Base-by-base conservation (phyloP, 1,140 invertebrate genomes). In the Stegodyphus dumicola region DNA sequence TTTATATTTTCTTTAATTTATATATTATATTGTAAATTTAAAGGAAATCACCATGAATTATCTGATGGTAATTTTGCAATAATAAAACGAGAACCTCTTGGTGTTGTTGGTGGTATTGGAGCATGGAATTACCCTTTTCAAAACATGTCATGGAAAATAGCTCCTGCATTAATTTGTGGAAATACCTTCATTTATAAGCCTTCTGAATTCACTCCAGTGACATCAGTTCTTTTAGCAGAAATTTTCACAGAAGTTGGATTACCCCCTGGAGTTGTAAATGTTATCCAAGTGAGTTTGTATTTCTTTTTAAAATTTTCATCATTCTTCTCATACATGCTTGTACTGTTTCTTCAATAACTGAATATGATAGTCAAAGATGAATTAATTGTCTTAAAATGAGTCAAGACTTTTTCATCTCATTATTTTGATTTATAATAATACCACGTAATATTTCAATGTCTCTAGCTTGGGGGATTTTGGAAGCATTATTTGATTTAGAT, bases 241-340 rank as follows among this genome's bases (percentile, higher is more conserved):
- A 88, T 93, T 9, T 90, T 93, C 33, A 88, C 91, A 15, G 91
- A 93, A 87, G 92, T 91, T 80, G 92, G 92, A 56, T 87, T 93
- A n/a, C 93, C 93, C 5, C 80, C 90, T 66, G 93, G 93, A 77
- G 93, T 93, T 6, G 89, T 93, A 0, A 94, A 93, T 88, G 90
- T 93, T 87, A 91, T 99, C 89, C 98, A 99, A 97, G 97, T 0
- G 96, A 60, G 49, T 75, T 53, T 60, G 9, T 60, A 60, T 60
- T 15, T 15, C 15, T 10, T 60, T 60, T 60, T 60, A 60, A 60
- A 10, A 2, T 60, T 10, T 60, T 15, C 56, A 10, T 5, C 9
- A 60, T 60, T 60, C 15, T 60, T 60, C 9, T 60, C 0, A 60
- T 10, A 5, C 15, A 60, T 33, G 33, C 33, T 33, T 33, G 33